Percentiles rank a stretch among this genome's conserved stretches.
These are phyloP conservation scores for Drosophila macrospina DNA, from an alignment of 2,888 invertebrate species.

Conservation along the genomic window DNA sequence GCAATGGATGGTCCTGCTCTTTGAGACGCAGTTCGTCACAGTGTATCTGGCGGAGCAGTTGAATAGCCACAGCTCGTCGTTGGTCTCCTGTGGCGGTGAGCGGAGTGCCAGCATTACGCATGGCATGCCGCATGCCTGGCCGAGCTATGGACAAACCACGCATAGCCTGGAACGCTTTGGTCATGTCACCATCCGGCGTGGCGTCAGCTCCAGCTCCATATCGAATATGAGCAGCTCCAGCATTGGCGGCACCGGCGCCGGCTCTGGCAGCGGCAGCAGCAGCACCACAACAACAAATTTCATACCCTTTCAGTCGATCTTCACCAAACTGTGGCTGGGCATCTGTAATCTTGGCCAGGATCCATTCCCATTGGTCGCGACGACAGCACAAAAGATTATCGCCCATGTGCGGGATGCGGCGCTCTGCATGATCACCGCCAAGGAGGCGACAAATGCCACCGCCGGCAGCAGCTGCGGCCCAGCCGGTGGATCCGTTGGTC, in stretches of 20 bases:
- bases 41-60: slow-evolving; percentile 89
- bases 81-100: slow-evolving; percentile 61
- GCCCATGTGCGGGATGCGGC: slow-evolving; percentile 91
- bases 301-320: slow-evolving; percentile 88
- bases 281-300: slow-evolving; percentile 53
- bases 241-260: neutral
- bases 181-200: slow-evolving; percentile 87
- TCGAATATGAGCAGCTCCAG: slow-evolving; percentile 85
- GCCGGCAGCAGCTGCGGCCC: slow-evolving; percentile 3
- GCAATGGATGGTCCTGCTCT: slow-evolving; percentile 93
- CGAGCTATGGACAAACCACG: slow-evolving; percentile 71
- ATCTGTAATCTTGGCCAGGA: slow-evolving; percentile 92
- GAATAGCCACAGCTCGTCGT: slow-evolving; percentile 58
- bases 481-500: neutral
- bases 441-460: slow-evolving; percentile 83
- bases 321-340: slow-evolving; percentile 95
- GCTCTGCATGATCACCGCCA: slow-evolving; percentile 83
- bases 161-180: slow-evolving; percentile 85
- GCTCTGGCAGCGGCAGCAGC: neutral
- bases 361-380: slow-evolving; percentile 93
- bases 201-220: slow-evolving; percentile 90
- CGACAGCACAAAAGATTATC: slow-evolving; percentile 92
- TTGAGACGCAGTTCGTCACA: slow-evolving; percentile 94
- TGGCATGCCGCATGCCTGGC: slow-evolving; percentile 53
- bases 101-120: slow-evolving; percentile 77